phyloP scores from a whole-genome alignment of 2,888 invertebrate genomes.

The Pammene aurita region DNA sequence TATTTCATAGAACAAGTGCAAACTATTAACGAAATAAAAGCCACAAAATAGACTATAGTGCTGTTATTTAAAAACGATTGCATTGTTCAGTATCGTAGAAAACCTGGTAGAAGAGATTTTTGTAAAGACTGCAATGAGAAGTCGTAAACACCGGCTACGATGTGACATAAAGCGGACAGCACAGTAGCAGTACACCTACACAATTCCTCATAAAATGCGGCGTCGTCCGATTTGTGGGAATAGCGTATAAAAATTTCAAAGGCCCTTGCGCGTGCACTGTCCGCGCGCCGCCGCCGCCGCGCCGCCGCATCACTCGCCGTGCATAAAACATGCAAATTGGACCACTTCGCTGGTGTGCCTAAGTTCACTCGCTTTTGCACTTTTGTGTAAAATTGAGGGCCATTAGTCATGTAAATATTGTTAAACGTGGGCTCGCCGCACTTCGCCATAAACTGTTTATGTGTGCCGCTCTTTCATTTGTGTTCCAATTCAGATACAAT shows the following conservation, averaged over 20 bases:
- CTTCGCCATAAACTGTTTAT: conserved; percentile 45
- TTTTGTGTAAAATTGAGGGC: conserved; percentile 77
- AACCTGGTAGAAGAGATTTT: no score
- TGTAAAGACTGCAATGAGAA: conserved; percentile 6
- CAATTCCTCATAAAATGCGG: conserved; percentile 69
- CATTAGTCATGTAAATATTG: conserved; percentile 80
- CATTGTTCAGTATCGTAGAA: no score
- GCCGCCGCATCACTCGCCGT: conserved; percentile 67
- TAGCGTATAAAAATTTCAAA: conserved; percentile 79
- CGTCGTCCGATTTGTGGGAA: conserved; percentile 77
- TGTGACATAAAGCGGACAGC: conserved; percentile 51
- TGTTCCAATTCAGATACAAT: conserved; percentile 33
- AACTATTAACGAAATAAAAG: background rate
- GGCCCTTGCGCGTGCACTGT: conserved; percentile 69
- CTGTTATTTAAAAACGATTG: no score
- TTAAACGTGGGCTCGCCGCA: conserved; percentile 67
- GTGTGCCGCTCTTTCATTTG: conserved; percentile 22
- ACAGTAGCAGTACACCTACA: conserved; percentile 48
- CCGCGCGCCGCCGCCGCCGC: conserved; percentile 59
- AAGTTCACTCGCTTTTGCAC: conserved; percentile 79
- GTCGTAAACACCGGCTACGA: conserved; percentile 14
- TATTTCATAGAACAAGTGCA: conserved; percentile 16
- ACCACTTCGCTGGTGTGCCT: conserved; percentile 75
- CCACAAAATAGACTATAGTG: background rate
- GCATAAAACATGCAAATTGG: conserved; percentile 83